Percentiles rank a stretch among this genome's conserved stretches.
These are phyloP conservation scores for Petrolisthes cinctipes DNA, from an alignment of 2,888 invertebrate genomes.

Conservation along the genomic window DNA sequence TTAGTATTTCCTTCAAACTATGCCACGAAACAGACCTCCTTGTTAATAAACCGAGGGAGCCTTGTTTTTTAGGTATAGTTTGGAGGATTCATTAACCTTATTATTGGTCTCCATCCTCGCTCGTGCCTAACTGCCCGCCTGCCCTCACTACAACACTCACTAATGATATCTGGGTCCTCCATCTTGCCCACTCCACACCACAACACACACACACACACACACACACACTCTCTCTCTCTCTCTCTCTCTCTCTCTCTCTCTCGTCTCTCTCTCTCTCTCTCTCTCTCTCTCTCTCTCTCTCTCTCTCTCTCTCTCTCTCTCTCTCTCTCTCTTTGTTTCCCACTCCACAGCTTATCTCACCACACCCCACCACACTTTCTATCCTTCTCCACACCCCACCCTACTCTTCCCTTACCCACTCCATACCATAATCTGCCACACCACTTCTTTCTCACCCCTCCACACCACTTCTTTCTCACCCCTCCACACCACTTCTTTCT, in stretches of 20 bases:
- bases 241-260: neutral
- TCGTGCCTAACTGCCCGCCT: too few relatives aligned
- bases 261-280: too few relatives aligned
- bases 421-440: neutral
- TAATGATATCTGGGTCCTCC: conserved; percentile 37
- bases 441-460: too few relatives aligned
- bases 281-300: too few relatives aligned
- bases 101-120: too few relatives aligned
- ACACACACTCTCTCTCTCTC: neutral
- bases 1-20: too few relatives aligned
- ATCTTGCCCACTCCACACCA: conserved; percentile 7
- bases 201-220: neutral
- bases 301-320: conserved; percentile 24
- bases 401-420: neutral
- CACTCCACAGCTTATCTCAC: neutral
- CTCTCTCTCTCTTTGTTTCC: neutral
- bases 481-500: too few relatives aligned
- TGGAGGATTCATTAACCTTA: too few relatives aligned
- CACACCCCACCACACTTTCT: neutral
- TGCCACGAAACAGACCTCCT: too few relatives aligned
- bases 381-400: neutral
- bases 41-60: too few relatives aligned
- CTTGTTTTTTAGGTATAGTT: too few relatives aligned
- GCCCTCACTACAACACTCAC: conserved; percentile 20
- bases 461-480: too few relatives aligned